phyloP scores from a whole-genome alignment of 1,140 invertebrate genomes.

The Lutraria rhynchaena region DNA sequence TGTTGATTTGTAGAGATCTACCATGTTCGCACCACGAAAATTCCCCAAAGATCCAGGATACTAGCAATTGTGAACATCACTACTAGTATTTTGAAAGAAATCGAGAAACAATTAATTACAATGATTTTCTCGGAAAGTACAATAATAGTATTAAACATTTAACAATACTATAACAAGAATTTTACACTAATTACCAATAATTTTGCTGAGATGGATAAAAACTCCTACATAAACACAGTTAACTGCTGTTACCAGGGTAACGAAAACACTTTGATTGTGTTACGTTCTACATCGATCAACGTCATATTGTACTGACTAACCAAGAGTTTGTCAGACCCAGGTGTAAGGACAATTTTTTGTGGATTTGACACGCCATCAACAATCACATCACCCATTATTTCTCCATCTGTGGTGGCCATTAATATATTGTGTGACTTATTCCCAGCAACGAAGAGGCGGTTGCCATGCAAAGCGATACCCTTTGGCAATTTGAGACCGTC shows the following conservation, averaged over 20 bases:
- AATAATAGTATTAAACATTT: no score
- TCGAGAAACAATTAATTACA: no score
- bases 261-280: conserved; percentile 61
- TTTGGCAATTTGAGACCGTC: conserved; percentile 61
- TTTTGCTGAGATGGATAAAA: no score
- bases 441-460: conserved; percentile 61
- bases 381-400: conserved; percentile 63
- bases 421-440: conserved; percentile 61
- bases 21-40: no score
- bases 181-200: no score
- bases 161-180: no score
- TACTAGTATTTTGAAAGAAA: no score
- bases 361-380: conserved; percentile 62
- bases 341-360: conserved; percentile 59
- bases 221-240: no score
- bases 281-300: conserved; percentile 63
- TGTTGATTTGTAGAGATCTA: no score
- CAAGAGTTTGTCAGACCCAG: conserved; percentile 58
- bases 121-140: no score
- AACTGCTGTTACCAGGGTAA: conserved; percentile 48
- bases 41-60: no score
- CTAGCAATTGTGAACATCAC: no score
- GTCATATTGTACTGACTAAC: conserved; percentile 60
- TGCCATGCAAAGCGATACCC: conserved; percentile 62
- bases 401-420: conserved; percentile 60